Base-by-base conservation (phyloP, 2,888 invertebrate species). In the Heliconius sara region DNA sequence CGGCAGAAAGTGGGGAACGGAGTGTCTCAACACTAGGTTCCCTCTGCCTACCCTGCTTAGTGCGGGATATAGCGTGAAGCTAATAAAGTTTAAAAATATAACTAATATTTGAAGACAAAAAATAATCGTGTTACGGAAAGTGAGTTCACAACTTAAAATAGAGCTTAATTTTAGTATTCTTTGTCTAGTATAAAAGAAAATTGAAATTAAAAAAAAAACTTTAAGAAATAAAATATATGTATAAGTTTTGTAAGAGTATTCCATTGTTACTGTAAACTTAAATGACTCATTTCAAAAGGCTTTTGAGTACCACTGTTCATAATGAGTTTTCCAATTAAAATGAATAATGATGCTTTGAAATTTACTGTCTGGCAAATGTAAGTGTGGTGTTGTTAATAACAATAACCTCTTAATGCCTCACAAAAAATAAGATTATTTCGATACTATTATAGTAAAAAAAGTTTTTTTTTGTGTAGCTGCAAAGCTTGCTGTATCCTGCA, bases 251-350 rank as follows among this genome's bases (percentile, higher is more conserved):
- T 78, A 73, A 72, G 66, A 78, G 60, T 78, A 57, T 67, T 76
- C 76, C 60, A 77, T 78, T 78, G 78, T 78, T 72, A 78, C 52
- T 19, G 52, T 78, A 67, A 73, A 74, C 78, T 78, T 74, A 74
- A 67, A 27, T 74, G 67, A 78, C 65, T 78, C 66, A 78, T 74
- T 78, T 74, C 57, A 68, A 78, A 78, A 74, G 73, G 67, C 67
- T 74, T 67, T 78, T 74, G 78, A 74, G 78, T 60, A 78, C 67
- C 78, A 72, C 78, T 78, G 57, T 78, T 67, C 67, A 78, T 78
- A 78, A 78, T 78, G 78, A 78, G 74, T 78, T 78, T 78, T 78
- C 78, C 78, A 78, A 78, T 78, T 78, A 78, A 78, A 78, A 78
- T 60, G 78, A 67, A 78, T 78, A 78, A 74, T 78, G 78, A 78